These are phyloP conservation scores for Hippocampus kuda DNA, from an alignment of 2,797 vertebrate genomes.

Conservation along the genomic window DNA sequence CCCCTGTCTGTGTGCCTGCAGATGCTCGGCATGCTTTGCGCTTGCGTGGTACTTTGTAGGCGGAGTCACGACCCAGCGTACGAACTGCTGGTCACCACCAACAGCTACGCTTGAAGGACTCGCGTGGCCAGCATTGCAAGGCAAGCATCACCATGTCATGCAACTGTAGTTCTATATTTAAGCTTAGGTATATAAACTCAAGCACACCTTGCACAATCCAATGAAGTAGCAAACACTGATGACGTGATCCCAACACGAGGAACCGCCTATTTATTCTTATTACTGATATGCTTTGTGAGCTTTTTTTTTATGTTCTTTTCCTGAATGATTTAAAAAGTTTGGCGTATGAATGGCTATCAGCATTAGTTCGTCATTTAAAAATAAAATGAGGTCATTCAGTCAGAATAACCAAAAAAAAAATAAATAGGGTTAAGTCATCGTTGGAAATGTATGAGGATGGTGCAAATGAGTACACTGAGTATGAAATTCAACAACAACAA, in stretches of 20 bases:
- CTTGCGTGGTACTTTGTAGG: constrained; percentile 89
- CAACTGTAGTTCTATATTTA: constrained; percentile 52
- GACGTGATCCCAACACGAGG: constrained; percentile 44
- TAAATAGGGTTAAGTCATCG: constrained; percentile 14
- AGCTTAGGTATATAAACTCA: constrained; percentile 45
- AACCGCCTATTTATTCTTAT: constrained; percentile 42
- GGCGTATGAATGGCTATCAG: constrained; percentile 46
- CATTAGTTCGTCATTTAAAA: constrained; percentile 20
- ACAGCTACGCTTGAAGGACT: constrained; percentile 81
- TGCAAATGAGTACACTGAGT: background rate
- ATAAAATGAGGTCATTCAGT: constrained; percentile 20
- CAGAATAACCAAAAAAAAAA: constrained; percentile 15
- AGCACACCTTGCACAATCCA: constrained; percentile 68
- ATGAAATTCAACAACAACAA: background rate
- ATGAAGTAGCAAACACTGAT: constrained; percentile 65
- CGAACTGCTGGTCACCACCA: constrained; percentile 89
- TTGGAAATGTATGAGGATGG: constrained; percentile 7
- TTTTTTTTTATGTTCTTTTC: constrained; percentile 17
- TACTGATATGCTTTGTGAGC: constrained; percentile 57
- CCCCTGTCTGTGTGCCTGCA: constrained; percentile 35
- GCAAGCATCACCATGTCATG: constrained; percentile 62
- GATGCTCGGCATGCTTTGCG: constrained; percentile 97
- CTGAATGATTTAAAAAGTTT: constrained; percentile 27
- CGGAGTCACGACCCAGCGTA: constrained; percentile 91
- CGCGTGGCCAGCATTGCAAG: constrained; percentile 27